A percentile compares a stretch with the other conserved stretches of the same genome.
Conservation (phyloP, 2,888 invertebrate species). For the Mythimna pallens region DNA sequence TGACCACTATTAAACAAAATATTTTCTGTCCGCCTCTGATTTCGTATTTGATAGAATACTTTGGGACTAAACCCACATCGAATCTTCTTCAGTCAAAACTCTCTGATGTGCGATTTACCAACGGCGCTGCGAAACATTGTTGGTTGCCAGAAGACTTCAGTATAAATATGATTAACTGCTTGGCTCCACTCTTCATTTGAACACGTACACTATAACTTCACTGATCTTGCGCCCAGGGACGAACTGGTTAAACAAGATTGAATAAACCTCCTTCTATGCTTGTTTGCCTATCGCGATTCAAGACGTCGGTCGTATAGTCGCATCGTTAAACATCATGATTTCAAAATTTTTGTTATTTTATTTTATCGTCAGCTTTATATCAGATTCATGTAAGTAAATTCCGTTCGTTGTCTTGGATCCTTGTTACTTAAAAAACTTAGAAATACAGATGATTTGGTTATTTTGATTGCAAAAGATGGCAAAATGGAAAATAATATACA, state of each 20-base stretch:
- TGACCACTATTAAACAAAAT: too few relatives aligned
- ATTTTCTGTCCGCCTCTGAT: too few relatives aligned
- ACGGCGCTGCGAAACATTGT: too few relatives aligned
- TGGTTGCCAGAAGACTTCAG: too few relatives aligned
- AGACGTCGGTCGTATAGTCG: constrained; percentile 2
- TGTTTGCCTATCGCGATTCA: background rate
- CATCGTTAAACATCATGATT: constrained; percentile 27
- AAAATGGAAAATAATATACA: background rate
- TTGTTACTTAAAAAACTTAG: too few relatives aligned
- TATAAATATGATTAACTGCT: too few relatives aligned
- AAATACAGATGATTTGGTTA: background rate
- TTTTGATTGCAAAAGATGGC: background rate
- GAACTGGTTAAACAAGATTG: constrained; percentile 9
- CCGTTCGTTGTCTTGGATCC: background rate
- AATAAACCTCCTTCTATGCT: constrained; percentile 1
- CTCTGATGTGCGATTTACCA: background rate
- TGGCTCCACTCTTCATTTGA: too few relatives aligned
- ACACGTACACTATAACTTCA: background rate
- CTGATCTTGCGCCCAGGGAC: background rate
- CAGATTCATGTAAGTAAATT: constrained; percentile 50
- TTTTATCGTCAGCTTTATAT: constrained; percentile 32
- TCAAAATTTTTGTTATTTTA: constrained; percentile 32
- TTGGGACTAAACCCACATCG: too few relatives aligned
- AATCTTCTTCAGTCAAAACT: background rate
- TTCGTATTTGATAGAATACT: too few relatives aligned